Base-by-base conservation (phyloP, 2,113 vertebrate genomes). In the Amphiprion percula region DNA sequence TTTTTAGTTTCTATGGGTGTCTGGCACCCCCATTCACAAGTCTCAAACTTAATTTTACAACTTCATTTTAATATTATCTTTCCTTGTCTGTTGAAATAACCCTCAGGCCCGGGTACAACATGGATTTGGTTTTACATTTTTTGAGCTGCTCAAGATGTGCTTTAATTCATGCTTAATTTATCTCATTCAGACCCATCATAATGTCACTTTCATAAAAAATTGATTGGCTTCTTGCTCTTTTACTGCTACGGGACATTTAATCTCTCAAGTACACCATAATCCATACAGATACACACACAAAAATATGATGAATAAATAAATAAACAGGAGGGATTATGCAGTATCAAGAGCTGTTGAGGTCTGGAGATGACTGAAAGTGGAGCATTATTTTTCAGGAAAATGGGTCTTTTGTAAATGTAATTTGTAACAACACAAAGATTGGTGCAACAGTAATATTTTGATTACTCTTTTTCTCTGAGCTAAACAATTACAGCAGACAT, bases 151-250 rank as follows among this genome's bases (percentile, higher is more conserved):
- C 47, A 23, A 53, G 16, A 69, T 63, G 11, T 4, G 14, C 28
- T 59, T 52, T 30, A 53, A 66, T 69, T 77, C 33, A 74, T 80
- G 49, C 41, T 52, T 64, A 61, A 82, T 68, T 75, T 50, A 75
- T 39, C 54, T 54, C 17, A 15, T 59, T 54, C 52, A 30, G 53
- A 86, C 60, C 24, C 30, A 21, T 60, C 37, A 44, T 56, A 63
- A 68, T 78, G 50, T 79, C 6, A 39, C 41, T 82, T 64, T 17
- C 59, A 79, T 82, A 67, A 74, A 79, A 58, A 62, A 82, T 26
- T 15, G n/a, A 85, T 67, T 87, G 52, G 33, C 23, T 59, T 16
- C 64, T 44, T 53, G 28, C 33, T 46, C 2, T 67, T 79, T 80
- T 75, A 46, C 64, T 53, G 24, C 68, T 72, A 14, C 39, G 28